These are phyloP conservation scores for Lypha dubia DNA, from an alignment of 2,888 invertebrate genomes.

Conservation along the genomic window DNA sequence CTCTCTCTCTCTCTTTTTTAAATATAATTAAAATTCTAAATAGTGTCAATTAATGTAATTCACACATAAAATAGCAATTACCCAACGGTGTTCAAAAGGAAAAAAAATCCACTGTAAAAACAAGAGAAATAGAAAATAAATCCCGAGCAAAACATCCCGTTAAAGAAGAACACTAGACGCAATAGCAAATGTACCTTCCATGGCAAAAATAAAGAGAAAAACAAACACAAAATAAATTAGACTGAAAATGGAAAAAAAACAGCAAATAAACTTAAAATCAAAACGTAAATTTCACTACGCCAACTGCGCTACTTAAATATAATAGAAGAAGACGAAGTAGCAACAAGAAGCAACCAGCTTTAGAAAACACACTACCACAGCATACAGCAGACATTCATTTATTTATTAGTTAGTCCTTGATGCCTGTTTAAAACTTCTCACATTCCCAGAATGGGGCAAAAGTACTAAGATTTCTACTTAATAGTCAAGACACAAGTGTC, in stretches of 20 bases:
- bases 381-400: constrained; percentile 54
- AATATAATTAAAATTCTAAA: constrained; percentile 68
- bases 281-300: constrained; percentile 60
- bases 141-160: constrained; percentile 27
- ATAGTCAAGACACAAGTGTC: constrained; percentile 69
- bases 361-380: constrained; percentile 32
- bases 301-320: constrained; percentile 63
- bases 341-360: constrained; percentile 16
- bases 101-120: constrained; percentile 1
- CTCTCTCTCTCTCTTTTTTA: not conserved
- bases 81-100: constrained; percentile 50
- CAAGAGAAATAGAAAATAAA: not conserved
- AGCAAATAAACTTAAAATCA: constrained; percentile 49
- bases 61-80: constrained; percentile 70
- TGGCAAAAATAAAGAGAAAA: not conserved
- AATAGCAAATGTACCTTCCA: constrained; percentile 6
- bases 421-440: not conserved
- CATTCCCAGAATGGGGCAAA: not conserved
- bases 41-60: constrained; percentile 72
- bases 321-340: not conserved
- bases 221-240: not conserved
- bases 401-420: constrained; percentile 51
- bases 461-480: constrained; percentile 50
- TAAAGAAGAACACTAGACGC: constrained; percentile 16
- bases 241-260: not conserved